Percentiles rank a stretch among this genome's conserved stretches.
Evolutionary conservation across 2,113 vertebrate species (phyloP).

Genomic region (Sorex fumeus): DNA sequence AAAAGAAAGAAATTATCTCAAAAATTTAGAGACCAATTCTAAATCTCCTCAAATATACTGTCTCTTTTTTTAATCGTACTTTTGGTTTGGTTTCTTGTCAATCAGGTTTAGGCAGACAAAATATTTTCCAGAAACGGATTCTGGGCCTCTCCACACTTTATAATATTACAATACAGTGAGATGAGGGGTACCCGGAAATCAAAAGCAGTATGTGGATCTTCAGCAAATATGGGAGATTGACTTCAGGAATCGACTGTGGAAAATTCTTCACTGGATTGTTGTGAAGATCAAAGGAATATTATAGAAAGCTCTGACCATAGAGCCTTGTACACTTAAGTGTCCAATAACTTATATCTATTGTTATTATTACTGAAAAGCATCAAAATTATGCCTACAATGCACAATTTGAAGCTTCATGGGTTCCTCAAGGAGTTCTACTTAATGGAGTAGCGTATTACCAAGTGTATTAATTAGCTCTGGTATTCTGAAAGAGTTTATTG

Average conservation of each 20-base stretch:
- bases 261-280: not conserved
- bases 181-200: not conserved
- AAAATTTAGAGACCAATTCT: constrained; percentile 9
- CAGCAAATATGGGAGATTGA: not conserved
- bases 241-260: not conserved
- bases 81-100: not conserved
- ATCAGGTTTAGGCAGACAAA: not conserved
- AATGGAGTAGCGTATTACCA: constrained; percentile 76
- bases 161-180: not conserved
- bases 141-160: not conserved
- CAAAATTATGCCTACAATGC: constrained; percentile 48
- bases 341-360: not conserved
- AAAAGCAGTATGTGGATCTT: not conserved
- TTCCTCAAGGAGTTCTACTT: constrained; percentile 72
- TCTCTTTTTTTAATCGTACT: not conserved
- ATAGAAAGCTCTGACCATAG: not conserved
- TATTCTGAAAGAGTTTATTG: constrained; percentile 76
- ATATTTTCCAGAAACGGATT: not conserved
- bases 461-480: constrained; percentile 80
- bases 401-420: constrained; percentile 42
- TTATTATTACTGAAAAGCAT: constrained; percentile 63
- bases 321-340: not conserved
- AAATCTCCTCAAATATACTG: constrained; percentile 10
- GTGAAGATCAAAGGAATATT: not conserved
- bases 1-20: not conserved